Conservation (phyloP, 2,888 invertebrate genomes). For the Argynnis bischoffii region DNA sequence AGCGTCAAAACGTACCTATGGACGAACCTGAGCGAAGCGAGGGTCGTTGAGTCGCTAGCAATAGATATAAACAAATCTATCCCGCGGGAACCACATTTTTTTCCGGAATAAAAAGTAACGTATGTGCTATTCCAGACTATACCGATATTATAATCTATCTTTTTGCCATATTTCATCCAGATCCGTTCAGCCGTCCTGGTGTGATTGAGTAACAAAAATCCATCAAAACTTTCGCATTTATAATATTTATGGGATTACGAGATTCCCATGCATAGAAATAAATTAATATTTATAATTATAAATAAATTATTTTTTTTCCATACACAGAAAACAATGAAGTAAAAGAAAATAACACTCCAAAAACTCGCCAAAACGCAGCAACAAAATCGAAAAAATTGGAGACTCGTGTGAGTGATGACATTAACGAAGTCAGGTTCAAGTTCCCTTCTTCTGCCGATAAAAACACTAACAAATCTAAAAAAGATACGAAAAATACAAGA, state of each 20-base stretch:
- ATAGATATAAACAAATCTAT: too few species aligned
- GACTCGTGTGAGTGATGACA: background rate
- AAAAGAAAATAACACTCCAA: constrained; percentile 7
- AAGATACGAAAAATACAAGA: constrained; percentile 33
- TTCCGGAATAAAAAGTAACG: too few species aligned
- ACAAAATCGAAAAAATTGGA: background rate
- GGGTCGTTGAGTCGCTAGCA: too few species aligned
- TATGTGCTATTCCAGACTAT: too few species aligned
- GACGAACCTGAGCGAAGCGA: too few species aligned
- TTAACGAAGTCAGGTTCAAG: constrained; percentile 43
- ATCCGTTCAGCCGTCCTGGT: too few species aligned
- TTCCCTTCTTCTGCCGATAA: constrained; percentile 42
- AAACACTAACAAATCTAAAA: constrained; percentile 15
- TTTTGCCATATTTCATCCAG: too few species aligned
- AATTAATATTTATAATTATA: background rate
- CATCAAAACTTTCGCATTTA: too few species aligned
- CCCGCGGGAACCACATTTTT: too few species aligned
- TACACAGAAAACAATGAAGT: constrained; percentile 9
- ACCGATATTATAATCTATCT: too few species aligned
- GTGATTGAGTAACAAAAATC: too few species aligned
- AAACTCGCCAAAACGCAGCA: constrained; percentile 7
- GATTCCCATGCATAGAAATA: background rate
- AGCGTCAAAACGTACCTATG: too few species aligned
- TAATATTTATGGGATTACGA: background rate
- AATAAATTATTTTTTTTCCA: background rate